Percentiles rank a stretch among this genome's conserved stretches.
These are phyloP conservation scores for Prunella himalayana DNA, from an alignment of 2,113 vertebrate species.

Conservation along the genomic window DNA sequence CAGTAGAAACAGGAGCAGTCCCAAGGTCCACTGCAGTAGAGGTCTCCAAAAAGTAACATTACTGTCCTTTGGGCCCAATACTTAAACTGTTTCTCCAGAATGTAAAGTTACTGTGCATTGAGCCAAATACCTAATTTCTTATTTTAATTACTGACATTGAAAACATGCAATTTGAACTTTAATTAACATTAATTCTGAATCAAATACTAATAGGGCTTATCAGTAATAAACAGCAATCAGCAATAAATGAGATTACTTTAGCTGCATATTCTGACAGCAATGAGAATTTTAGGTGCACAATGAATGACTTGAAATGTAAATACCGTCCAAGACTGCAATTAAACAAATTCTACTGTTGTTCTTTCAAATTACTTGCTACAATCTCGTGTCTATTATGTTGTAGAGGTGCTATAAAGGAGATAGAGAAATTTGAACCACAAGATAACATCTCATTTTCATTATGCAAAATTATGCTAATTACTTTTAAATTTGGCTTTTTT, in stretches of 20 bases:
- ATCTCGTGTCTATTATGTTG: not conserved
- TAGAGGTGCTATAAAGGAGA: not conserved
- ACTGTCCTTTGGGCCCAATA: not conserved
- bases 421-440: not conserved
- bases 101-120: not conserved
- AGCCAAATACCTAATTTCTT: not conserved
- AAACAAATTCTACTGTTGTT: not conserved
- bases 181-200: slow-evolving; percentile 20
- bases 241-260: not conserved
- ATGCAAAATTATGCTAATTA: not conserved
- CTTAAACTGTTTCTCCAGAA: not conserved
- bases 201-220: not conserved
- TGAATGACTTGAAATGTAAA: not conserved
- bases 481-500: not conserved
- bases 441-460: not conserved
- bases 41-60: not conserved
- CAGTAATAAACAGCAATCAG: not conserved
- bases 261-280: not conserved
- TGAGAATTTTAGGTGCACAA: not conserved
- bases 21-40: not conserved
- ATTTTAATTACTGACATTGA: not conserved
- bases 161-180: not conserved
- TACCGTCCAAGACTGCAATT: rapidly evolving
- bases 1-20: not conserved
- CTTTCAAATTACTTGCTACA: not conserved